phyloP scores from a whole-genome alignment of 2,113 vertebrate species.

The Rhinopomastus cyanomelas region DNA sequence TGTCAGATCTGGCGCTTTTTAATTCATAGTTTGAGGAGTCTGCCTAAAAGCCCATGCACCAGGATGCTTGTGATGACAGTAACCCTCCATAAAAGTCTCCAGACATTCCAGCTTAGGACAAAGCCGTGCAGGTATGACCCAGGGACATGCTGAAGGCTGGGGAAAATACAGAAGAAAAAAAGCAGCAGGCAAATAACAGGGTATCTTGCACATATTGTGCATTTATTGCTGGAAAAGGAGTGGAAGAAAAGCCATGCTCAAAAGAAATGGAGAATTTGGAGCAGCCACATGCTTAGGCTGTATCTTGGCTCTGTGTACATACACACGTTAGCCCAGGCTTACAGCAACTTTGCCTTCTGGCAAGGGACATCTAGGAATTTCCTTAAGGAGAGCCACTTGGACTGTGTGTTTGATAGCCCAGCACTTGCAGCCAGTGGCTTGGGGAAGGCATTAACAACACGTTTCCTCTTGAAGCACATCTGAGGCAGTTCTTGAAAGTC shows the following conservation, averaged over 20 bases:
- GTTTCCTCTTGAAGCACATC: not conserved
- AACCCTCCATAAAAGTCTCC: slow-evolving; percentile 48
- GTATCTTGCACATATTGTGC: not conserved
- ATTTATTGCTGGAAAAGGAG: not conserved
- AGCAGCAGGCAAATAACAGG: not conserved
- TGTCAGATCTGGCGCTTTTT: slow-evolving; percentile 62
- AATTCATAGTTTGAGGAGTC: slow-evolving; percentile 64
- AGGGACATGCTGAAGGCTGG: slow-evolving; percentile 38
- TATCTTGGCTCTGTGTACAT: not conserved
- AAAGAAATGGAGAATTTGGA: not conserved
- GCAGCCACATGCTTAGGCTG: not conserved
- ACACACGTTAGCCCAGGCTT: not conserved
- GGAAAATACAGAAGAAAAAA: not conserved
- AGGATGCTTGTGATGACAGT: slow-evolving; percentile 49
- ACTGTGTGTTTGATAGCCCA: not conserved
- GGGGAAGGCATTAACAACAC: not conserved
- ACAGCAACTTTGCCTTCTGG: not conserved
- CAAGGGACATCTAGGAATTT: not conserved
- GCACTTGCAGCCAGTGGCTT: rapidly evolving
- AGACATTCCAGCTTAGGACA: slow-evolving; percentile 34
- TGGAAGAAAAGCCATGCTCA: not conserved
- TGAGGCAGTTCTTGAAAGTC: not conserved
- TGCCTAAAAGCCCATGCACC: slow-evolving; percentile 56
- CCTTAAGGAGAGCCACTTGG: not conserved
- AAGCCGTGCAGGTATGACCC: slow-evolving; percentile 42